Percentiles rank a stretch among this genome's conserved stretches.
phyloP scores from a whole-genome alignment of 1,140 invertebrate species.

The Spodoptera litura region DNA sequence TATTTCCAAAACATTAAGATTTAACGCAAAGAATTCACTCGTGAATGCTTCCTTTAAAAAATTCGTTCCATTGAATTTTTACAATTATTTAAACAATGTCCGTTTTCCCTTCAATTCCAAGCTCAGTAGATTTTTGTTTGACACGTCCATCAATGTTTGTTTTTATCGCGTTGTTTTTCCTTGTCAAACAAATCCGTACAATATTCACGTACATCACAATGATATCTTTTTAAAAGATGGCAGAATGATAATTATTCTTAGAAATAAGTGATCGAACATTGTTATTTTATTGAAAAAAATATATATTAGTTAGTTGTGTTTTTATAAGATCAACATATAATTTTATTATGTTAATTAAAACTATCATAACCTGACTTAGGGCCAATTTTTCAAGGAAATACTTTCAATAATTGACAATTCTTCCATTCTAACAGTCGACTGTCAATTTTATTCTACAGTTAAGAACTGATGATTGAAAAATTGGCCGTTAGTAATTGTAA shows the following conservation, averaged over 20 bases:
- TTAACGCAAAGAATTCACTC: neutral
- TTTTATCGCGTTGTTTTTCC: neutral
- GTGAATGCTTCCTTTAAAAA: neutral
- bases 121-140: slow-evolving; percentile 14
- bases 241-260: slow-evolving; percentile 1
- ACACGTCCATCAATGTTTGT: slow-evolving; percentile 24
- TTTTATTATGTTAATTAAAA: too few relatives aligned
- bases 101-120: slow-evolving; percentile 8
- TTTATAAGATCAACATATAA: too few relatives aligned
- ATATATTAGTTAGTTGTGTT: too few relatives aligned
- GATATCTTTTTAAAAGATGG: neutral
- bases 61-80: neutral
- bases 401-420: too few relatives aligned
- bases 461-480: too few relatives aligned
- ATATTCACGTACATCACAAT: neutral
- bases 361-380: too few relatives aligned
- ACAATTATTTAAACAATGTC: slow-evolving; percentile 8
- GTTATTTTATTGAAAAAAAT: too few relatives aligned
- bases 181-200: neutral
- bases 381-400: too few relatives aligned
- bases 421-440: too few relatives aligned
- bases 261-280: neutral
- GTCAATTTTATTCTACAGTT: too few relatives aligned
- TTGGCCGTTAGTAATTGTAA: too few relatives aligned
- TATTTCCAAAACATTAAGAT: too few relatives aligned